Evolutionary conservation across 1,140 invertebrate species (phyloP).

Genomic region (Phthorimaea operculella): DNA sequence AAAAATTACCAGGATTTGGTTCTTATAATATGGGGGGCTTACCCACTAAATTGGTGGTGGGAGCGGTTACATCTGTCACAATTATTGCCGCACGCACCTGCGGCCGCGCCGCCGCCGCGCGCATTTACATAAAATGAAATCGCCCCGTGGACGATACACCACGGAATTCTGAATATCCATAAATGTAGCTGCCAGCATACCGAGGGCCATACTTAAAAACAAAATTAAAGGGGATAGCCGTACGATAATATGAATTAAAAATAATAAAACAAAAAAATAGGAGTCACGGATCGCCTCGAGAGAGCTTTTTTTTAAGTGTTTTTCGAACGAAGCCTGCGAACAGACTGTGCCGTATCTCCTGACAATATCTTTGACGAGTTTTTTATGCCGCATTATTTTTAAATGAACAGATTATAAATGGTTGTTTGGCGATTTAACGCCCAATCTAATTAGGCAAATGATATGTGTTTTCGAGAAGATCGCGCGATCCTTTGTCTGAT

Average conservation of each 20-base stretch:
- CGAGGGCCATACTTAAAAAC: slow-evolving; percentile 66
- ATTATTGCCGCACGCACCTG: slow-evolving; percentile 50
- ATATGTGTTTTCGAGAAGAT: slow-evolving; percentile 59
- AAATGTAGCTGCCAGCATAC: slow-evolving; percentile 63
- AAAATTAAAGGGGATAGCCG: slow-evolving; percentile 67
- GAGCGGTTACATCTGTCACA: slow-evolving; percentile 46
- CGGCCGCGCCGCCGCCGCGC: slow-evolving; percentile 17
- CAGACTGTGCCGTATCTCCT: slow-evolving; percentile 54
- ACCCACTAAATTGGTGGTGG: not conserved
- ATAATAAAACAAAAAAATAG: slow-evolving; percentile 67
- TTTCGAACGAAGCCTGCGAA: slow-evolving; percentile 55
- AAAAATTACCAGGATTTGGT: not conserved
- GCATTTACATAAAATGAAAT: slow-evolving; percentile 62
- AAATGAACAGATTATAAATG: slow-evolving; percentile 67
- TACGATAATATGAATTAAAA: slow-evolving; percentile 68
- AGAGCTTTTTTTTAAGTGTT: slow-evolving; percentile 52
- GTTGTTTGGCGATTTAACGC: slow-evolving; percentile 66
- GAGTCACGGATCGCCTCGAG: slow-evolving; percentile 65
- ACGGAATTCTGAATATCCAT: slow-evolving; percentile 64
- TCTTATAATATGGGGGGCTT: not conserved
- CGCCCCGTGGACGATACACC: slow-evolving; percentile 46
- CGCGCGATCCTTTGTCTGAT: slow-evolving; percentile 20
- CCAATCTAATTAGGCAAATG: slow-evolving; percentile 67
- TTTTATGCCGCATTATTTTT: slow-evolving; percentile 65
- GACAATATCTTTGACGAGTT: slow-evolving; percentile 67